Evolutionary conservation across 2,888 invertebrate species (phyloP).

Genomic region (Epiblema foenella): DNA sequence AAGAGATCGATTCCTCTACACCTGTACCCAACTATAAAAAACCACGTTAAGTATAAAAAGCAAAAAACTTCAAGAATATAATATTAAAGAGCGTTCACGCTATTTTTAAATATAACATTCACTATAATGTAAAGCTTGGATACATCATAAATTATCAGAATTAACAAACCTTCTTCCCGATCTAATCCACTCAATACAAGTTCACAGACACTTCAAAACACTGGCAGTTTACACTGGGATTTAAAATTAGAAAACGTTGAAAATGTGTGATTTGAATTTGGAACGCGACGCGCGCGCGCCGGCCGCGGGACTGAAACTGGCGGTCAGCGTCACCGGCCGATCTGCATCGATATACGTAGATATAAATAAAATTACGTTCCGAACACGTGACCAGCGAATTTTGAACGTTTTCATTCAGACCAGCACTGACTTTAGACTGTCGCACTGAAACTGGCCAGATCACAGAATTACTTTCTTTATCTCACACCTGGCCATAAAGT

Average conservation of each 20-base stretch:
- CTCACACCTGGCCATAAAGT: too few species aligned
- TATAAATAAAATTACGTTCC: constrained; percentile 43
- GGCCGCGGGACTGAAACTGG: constrained; percentile 35
- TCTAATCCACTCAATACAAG: constrained; percentile 33
- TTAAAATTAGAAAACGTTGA: constrained; percentile 39
- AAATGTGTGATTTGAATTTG: constrained; percentile 25
- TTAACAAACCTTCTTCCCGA: constrained; percentile 34
- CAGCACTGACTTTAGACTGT: neutral
- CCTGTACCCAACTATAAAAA: constrained; percentile 5
- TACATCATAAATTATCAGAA: too few species aligned
- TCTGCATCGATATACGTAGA: constrained; percentile 41
- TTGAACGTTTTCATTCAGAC: constrained; percentile 32
- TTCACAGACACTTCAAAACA: constrained; percentile 42
- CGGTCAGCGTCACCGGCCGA: constrained; percentile 34
- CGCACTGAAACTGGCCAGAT: neutral
- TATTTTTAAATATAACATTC: constrained; percentile 44
- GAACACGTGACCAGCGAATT: constrained; percentile 35
- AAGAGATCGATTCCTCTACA: constrained; percentile 30
- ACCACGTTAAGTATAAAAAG: constrained; percentile 5
- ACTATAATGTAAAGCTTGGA: constrained; percentile 31
- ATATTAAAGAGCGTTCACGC: constrained; percentile 30
- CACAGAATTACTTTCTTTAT: neutral
- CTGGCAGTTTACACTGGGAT: constrained; percentile 42
- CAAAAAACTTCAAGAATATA: constrained; percentile 25
- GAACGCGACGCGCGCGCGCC: constrained; percentile 42